A percentile compares a stretch with the other conserved stretches of the same genome.
phyloP scores from a whole-genome alignment of 2,113 vertebrate species.

The Triplophysa tibetana region DNA sequence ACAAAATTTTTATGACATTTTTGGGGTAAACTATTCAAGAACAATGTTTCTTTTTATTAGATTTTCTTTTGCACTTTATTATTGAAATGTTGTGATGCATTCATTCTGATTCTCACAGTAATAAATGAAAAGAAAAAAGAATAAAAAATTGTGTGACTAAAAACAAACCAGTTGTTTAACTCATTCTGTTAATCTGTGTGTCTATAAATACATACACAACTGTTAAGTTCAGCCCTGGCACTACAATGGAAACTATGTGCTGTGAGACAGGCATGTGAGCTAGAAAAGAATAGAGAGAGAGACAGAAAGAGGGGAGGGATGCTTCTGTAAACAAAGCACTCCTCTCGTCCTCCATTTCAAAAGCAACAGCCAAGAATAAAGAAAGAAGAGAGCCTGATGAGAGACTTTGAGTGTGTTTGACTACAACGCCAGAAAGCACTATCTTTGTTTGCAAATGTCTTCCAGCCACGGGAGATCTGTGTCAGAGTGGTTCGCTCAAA shows the following conservation, averaged over 20 bases:
- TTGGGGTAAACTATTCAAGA: background rate
- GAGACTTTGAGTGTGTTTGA: conserved; percentile 10
- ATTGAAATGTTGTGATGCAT: background rate
- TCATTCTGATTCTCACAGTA: background rate
- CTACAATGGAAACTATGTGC: conserved; percentile 50
- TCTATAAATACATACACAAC: conserved; percentile 63
- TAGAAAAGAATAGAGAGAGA: background rate
- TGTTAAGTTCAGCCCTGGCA: conserved; percentile 34
- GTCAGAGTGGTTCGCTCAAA: background rate
- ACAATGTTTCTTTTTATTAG: background rate
- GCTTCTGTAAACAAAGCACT: background rate
- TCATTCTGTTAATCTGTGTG: conserved; percentile 53
- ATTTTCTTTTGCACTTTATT: background rate
- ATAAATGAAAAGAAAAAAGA: background rate
- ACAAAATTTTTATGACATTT: background rate
- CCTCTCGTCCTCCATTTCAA: background rate
- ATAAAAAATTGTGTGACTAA: background rate
- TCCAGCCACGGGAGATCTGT: background rate
- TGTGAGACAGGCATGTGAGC: background rate
- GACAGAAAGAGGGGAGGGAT: background rate
- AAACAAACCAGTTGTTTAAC: background rate
- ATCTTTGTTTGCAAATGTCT: background rate
- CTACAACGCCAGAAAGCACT: conserved; percentile 2
- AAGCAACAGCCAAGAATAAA: background rate
- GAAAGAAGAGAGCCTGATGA: conserved; percentile 6